These are phyloP conservation scores for Eucriotettix oculatus DNA, from an alignment of 2,888 invertebrate species.

Conservation along the genomic window DNA sequence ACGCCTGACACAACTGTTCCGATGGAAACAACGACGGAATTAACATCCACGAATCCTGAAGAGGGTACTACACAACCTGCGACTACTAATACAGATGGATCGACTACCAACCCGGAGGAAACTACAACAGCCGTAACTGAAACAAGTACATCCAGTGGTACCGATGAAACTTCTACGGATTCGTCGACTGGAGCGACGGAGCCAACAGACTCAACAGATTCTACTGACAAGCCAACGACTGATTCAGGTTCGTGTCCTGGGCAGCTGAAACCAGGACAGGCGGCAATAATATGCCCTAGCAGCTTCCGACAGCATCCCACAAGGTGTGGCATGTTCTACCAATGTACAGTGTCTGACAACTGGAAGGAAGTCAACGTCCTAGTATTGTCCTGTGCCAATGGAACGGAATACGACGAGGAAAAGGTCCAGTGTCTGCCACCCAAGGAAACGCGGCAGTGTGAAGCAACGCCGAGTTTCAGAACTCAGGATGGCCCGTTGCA, in stretches of 20 bases:
- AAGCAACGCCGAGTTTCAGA: slow-evolving; percentile 16
- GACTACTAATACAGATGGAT: background rate
- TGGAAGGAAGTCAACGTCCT: slow-evolving; percentile 56
- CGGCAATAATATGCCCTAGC: slow-evolving; percentile 59
- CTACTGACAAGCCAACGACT: slow-evolving; percentile 6
- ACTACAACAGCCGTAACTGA: background rate
- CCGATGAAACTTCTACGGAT: slow-evolving; percentile 8
- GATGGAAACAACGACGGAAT: background rate
- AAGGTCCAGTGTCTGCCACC: slow-evolving; percentile 55
- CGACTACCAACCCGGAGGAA: slow-evolving; percentile 7
- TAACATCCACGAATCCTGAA: background rate
- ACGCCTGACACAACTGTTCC: background rate
- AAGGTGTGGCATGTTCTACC: slow-evolving; percentile 69
- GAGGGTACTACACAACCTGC: slow-evolving; percentile 4
- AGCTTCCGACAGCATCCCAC: slow-evolving; percentile 71
- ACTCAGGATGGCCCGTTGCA: too few species aligned
- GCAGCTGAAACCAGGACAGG: slow-evolving; percentile 49
- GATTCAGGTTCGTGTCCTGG: slow-evolving; percentile 8
- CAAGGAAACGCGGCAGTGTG: slow-evolving; percentile 31
- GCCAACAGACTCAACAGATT: slow-evolving; percentile 7
- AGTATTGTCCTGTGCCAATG: slow-evolving; percentile 57
- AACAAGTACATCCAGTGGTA: background rate
- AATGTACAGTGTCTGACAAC: slow-evolving; percentile 47
- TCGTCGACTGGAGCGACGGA: slow-evolving; percentile 4
- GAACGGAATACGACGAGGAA: slow-evolving; percentile 56